Base-by-base conservation (phyloP, 2,888 invertebrate species). In the Cryptosula pallasiana region DNA sequence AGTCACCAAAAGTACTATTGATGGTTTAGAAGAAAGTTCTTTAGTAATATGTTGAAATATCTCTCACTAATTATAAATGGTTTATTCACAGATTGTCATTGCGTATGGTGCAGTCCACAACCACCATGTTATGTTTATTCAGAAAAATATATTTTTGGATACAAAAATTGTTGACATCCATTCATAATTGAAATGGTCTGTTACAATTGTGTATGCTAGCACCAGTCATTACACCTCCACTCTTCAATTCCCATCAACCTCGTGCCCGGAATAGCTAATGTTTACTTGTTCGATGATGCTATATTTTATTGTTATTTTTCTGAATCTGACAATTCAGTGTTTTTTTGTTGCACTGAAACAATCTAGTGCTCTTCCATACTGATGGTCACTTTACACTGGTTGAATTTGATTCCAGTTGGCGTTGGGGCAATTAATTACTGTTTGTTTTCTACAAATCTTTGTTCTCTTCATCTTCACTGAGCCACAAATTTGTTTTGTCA, bases 101-200 rank as follows among this genome's bases (percentile, higher is more conserved):
- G 9, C 20, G 5, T 45, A 45, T 45, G 45, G 45, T 45, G 45
- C 45, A 45, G 20, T 45, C 45, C 20, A 45, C 45, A 20, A 5
- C 20, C 45, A 45, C 45, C 45, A 45, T 45, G 20, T 13, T 45
- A 45, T 45, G 45, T 45, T 20, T 45, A 45, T 13, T 45, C 29
- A 34, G 32, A 63, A 25, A 63, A 25, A 13, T 63, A 63, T 63
- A 63, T 63, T 63, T 63, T 63, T 63, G 27, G 63, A 63, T 63
- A 57, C 25, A 57, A 57, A 16, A 32, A 63, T 25, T n/a, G 45
- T 45, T 45, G 45, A 20, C 45, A 45, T 45, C 45, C 45, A 45
- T 45, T 13, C 20, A 20, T n/a, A n/a, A n/a, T n/a, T n/a, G n/a
- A n/a, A n/a, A n/a, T n/a, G n/a, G n/a, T n/a, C n/a, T n/a, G n/a